A percentile compares a stretch with the other conserved stretches of the same genome.
Conservation (phyloP, 2,113 vertebrate genomes). For the Forbesichthys papilliferus region DNA sequence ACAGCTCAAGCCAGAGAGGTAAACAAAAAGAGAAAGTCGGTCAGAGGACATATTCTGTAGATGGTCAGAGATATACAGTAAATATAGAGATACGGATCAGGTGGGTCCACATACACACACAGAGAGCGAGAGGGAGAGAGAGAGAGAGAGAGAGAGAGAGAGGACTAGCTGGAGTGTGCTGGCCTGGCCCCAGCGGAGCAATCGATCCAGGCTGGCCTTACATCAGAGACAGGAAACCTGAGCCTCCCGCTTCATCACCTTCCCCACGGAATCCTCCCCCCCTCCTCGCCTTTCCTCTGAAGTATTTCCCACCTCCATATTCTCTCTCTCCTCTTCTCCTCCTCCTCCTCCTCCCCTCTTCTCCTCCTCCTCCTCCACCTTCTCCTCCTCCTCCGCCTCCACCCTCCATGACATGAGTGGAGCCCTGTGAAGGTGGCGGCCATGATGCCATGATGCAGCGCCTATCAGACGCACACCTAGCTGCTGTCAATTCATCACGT, state of each 20-base stretch:
- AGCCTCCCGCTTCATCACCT: conserved; percentile 74
- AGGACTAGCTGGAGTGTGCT: conserved; percentile 67
- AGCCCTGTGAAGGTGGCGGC: conserved; percentile 5
- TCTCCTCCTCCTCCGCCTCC: background rate
- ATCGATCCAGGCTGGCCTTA: conserved; percentile 76
- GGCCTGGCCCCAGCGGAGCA: conserved; percentile 70
- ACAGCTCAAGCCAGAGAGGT: too few relatives aligned
- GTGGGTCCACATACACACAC: conserved; percentile 16
- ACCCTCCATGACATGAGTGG: background rate
- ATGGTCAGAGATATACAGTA: background rate
- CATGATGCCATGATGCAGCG: conserved; percentile 34
- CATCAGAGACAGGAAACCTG: conserved; percentile 78
- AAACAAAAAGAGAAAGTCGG: background rate
- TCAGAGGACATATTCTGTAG: background rate
- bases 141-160: conserved; percentile 58
- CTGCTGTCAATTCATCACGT: conserved; percentile 69
- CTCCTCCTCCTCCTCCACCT: background rate
- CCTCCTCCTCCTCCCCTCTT: background rate
- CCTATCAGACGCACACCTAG: conserved; percentile 44
- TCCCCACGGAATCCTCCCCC: conserved; percentile 64
- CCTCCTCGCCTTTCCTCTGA: conserved; percentile 35
- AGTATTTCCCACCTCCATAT: conserved; percentile 31
- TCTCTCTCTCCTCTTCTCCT: conserved; percentile 1
- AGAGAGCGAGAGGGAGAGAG: conserved; percentile 38
- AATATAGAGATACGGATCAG: conserved; percentile 9